Conservation (phyloP, 2,888 invertebrate genomes). For the Leucophora obtusa region DNA sequence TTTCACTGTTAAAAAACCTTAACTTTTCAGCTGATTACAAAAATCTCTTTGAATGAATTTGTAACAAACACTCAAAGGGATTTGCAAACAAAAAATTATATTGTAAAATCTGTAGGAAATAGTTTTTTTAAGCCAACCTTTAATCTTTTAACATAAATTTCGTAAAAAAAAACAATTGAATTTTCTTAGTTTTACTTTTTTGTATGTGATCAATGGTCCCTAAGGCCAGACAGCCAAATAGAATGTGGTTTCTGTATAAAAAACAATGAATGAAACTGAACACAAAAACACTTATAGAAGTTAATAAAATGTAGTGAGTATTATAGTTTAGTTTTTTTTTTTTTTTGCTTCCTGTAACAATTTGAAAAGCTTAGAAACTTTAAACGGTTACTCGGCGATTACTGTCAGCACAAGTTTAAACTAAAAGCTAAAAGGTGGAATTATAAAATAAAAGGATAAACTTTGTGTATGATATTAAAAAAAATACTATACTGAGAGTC, state of each 20-base stretch:
- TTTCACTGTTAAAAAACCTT: no score
- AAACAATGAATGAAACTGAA: not conserved
- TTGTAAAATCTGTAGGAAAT: not conserved
- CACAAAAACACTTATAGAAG: constrained; percentile 61
- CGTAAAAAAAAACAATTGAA: constrained; percentile 27
- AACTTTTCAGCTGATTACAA: constrained; percentile 2
- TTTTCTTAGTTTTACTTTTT: constrained; percentile 9
- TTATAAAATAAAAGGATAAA: not conserved
- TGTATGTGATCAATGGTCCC: constrained; percentile 31
- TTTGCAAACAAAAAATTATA: not conserved
- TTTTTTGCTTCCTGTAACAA: not conserved
- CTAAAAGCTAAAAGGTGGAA: not conserved
- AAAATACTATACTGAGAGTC: not conserved
- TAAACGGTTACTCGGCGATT: constrained; percentile 31
- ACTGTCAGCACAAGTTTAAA: not conserved
- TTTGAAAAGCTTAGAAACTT: not conserved
- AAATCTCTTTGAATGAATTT: constrained; percentile 3
- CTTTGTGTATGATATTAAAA: not conserved
- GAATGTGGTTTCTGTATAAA: not conserved
- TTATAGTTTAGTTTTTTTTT: not conserved
- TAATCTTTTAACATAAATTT: constrained; percentile 33
- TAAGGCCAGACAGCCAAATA: constrained; percentile 9
- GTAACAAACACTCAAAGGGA: not conserved
- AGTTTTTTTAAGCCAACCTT: constrained; percentile 16
- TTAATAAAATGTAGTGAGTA: not conserved